Percentiles rank a stretch among this genome's conserved stretches.
phyloP scores from a whole-genome alignment of 2,797 vertebrate species.

The Sciurus vulgaris region DNA sequence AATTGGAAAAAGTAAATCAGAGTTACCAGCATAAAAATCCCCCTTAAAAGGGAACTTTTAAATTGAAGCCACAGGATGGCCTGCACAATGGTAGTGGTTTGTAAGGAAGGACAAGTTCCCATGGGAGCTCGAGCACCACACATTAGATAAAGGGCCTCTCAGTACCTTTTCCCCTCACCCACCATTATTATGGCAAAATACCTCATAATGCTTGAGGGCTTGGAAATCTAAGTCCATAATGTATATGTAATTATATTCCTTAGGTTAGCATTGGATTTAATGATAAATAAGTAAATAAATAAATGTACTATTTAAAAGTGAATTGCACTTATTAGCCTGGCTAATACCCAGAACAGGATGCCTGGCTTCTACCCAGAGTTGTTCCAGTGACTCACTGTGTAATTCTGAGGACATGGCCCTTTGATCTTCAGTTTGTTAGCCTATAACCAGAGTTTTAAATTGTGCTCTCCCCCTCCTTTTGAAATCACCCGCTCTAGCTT shows the following conservation, averaged over 20 bases:
- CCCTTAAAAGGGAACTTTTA: constrained; percentile 59
- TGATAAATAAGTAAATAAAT: background rate
- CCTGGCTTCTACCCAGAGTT: constrained; percentile 66
- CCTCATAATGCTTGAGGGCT: background rate
- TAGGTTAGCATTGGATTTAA: constrained; percentile 38
- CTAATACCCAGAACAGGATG: constrained; percentile 38
- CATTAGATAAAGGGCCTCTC: constrained; percentile 45
- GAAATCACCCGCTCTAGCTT: constrained; percentile 70
- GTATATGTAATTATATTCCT: constrained; percentile 73
- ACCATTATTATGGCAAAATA: constrained; percentile 53
- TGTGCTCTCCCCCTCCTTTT: background rate
- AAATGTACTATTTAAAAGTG: constrained; percentile 64
- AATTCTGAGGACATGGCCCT: constrained; percentile 71
- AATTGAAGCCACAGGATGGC: constrained; percentile 63
- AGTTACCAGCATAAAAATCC: constrained; percentile 41
- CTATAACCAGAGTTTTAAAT: constrained; percentile 74
- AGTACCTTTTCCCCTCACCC: constrained; percentile 50
- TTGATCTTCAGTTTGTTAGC: constrained; percentile 76
- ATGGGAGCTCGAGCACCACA: constrained; percentile 50
- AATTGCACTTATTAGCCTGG: constrained; percentile 68
- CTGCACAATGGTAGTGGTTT: constrained; percentile 48
- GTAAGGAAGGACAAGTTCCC: background rate
- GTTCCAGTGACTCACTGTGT: constrained; percentile 77
- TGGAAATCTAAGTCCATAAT: constrained; percentile 59
- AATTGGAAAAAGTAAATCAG: constrained; percentile 52